Evolutionary conservation across 2,888 invertebrate species (phyloP), one percentile per base, ranked within the genome.

Genomic region (Plebejus argus): DNA sequence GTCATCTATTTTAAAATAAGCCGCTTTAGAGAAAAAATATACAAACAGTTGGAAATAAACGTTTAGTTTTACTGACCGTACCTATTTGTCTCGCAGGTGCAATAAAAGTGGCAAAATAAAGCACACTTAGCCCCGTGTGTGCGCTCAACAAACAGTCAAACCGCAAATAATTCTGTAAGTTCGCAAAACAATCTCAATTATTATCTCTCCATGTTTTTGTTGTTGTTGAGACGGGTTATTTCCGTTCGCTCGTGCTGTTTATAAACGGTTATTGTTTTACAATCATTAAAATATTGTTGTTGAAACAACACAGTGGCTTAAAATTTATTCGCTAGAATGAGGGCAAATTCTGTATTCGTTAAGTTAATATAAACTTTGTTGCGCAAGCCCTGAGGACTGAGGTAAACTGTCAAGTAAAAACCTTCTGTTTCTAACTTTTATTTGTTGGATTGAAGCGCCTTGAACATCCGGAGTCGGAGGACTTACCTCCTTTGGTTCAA

Each of bases 81-180:
- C 12, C 61, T 61, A 66, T 66, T 66, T 33, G 28, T 6, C 61
- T 28, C 28, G 83, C 81, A 81, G 83, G 80, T 82, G 83, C 84
- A 85, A 85, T 85, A 83, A 83, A 85, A 87, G 77, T 78, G 72
- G 56, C 76, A 71, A 66, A 78, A 81, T 35, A 56, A 58, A 76
- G n/a, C 35, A 35, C 35, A 71, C 71, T 71, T 33, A 71, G 35
- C n/a, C n/a, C 8, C 35, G 71, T 39, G 66, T 66, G 71, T 39
- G 35, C 18, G 7, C 71, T 39, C 35, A 71, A 39, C 71, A 35
- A 71, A 71, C 71, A 66, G 4, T 20, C 39, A 71, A 71, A 71
- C n/a, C 39, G 20, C 71, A 71, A 70, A 70, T 70, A 70, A 71
- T 71, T 71, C 71, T 10, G n/a, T 71, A 39, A 71, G n/a, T 71